phyloP scores from a whole-genome alignment of 2,797 vertebrate genomes.

The Thamnophis elegans region DNA sequence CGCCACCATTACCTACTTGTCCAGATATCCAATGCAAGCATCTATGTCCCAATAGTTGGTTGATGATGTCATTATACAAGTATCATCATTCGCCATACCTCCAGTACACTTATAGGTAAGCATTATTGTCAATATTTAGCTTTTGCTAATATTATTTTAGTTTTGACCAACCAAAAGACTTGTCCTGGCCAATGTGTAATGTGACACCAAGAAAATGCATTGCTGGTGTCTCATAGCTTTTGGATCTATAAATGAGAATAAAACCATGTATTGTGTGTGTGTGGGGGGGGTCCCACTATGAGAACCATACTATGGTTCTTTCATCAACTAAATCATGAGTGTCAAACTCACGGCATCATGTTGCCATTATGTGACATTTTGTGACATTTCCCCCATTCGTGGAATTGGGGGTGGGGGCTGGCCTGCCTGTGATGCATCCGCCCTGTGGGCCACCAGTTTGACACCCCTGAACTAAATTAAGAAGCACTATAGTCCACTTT shows the following conservation, averaged over 20 bases:
- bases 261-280: neutral
- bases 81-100: too few relatives aligned
- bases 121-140: accelerated
- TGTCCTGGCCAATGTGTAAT: accelerated
- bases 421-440: too few relatives aligned
- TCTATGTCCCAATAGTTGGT: neutral
- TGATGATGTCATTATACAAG: neutral
- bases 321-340: too few relatives aligned
- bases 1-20: neutral
- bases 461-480: too few relatives aligned
- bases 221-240: neutral
- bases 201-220: accelerated
- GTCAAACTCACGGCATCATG: too few relatives aligned
- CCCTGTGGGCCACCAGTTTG: too few relatives aligned
- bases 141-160: neutral
- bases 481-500: neutral
- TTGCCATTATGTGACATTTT: too few relatives aligned
- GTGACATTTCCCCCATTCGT: too few relatives aligned
- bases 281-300: neutral
- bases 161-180: accelerated
- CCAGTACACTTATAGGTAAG: neutral
- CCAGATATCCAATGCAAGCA: neutral
- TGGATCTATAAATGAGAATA: neutral
- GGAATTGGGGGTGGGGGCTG: too few relatives aligned
- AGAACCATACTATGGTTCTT: neutral